Evolutionary conservation across 2,888 invertebrate species (phyloP), one percentile per base, ranked within the genome.

Genomic region (Aleiodes leptofemur): DNA sequence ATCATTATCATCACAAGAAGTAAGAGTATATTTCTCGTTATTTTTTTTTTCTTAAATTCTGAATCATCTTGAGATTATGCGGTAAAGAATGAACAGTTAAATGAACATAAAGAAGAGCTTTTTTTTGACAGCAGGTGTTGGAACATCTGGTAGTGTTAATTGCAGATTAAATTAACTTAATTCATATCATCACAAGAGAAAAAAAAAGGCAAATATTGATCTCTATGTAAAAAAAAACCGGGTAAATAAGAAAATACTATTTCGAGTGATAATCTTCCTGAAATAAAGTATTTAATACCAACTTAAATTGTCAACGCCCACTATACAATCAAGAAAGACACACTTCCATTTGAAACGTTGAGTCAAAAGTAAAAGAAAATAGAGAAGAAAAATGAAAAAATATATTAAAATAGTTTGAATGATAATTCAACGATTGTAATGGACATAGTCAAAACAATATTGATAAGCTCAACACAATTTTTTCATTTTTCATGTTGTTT

Each of bases 221-320:
- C 59, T 34, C 4, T 6, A n/a, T 6, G n/a, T n/a, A n/a, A 14
- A 43, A 11, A 48, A 4, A 48, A 16, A 11, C 0, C 9, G 8
- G 4, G 48, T 7, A 7, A 64, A 23, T 8, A 16, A 8, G 34
- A 64, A 48, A 13, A 6, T 43, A n/a, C 16, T 23, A 14, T 23
- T 56, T 8, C 16, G 9, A 56, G 11, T 16, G 38, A 16, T 16
- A 8, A 16, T 14, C n/a, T n/a, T 31, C n/a, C 16, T 8, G n/a
- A 34, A 29, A 57, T 23, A 64, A 64, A 48, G 16, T 14, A 7
- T 43, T 23, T 43, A 64, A 64, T 48, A 43, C 6, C 11, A 64
- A 16, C 16, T 64, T 14, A 64, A 43, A 64, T 43, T 23, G 48
- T 64, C 64, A 43, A 64, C 64, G 64, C 64, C 64, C 64, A 64